Evolutionary conservation across 2,113 vertebrate genomes (phyloP).

Genomic region (Noctilio leporinus): DNA sequence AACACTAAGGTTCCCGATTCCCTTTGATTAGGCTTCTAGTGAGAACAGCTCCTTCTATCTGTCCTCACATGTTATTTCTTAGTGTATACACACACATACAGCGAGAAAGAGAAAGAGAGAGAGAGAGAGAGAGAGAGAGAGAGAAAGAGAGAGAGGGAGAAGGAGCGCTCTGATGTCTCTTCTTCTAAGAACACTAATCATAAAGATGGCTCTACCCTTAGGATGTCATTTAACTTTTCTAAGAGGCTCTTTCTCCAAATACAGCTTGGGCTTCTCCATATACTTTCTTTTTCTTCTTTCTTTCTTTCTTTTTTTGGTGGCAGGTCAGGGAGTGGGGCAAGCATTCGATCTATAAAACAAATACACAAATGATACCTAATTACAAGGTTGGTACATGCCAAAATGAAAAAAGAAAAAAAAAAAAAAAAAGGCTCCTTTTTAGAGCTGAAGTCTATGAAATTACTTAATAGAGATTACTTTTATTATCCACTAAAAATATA

Average conservation of each 20-base stretch:
- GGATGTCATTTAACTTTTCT: background rate
- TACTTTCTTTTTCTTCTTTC: no score
- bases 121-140: background rate
- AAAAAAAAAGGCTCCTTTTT: background rate
- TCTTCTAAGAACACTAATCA: background rate
- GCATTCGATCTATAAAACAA: background rate
- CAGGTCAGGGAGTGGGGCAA: background rate
- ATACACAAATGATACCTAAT: background rate
- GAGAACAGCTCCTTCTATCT: background rate
- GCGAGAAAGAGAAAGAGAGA: background rate
- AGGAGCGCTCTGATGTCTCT: background rate
- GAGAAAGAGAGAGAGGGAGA: background rate
- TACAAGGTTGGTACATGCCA: background rate
- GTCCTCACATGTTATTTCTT: background rate
- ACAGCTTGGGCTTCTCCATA: background rate
- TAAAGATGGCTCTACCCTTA: background rate
- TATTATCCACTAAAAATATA: background rate
- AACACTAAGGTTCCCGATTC: background rate
- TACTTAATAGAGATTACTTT: slow-evolving; percentile 4
- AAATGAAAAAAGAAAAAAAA: background rate
- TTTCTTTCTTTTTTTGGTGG: no score
- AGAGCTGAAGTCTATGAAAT: background rate
- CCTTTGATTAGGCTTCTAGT: background rate
- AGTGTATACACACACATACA: background rate
- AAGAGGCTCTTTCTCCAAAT: background rate